Evolutionary conservation across 37 sponge, comb jelly and placozoan species (phyloP).

Genomic region (Beroe forskalii): DNA sequence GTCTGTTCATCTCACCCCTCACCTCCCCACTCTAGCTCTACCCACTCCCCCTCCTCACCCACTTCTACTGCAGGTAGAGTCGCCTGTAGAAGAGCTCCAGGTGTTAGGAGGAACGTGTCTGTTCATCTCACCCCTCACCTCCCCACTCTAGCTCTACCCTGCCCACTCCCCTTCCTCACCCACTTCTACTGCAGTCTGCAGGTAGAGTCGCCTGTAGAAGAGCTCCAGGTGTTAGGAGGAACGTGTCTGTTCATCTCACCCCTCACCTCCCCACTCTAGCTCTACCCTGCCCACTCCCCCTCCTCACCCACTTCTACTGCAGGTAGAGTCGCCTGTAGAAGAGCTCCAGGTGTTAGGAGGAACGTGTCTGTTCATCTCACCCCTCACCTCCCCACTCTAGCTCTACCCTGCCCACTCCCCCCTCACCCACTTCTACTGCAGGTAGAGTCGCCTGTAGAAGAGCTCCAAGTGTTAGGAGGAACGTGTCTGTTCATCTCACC

Average conservation of each 20-base stretch:
- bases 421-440: neutral
- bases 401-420: too few species aligned
- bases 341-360: constrained; percentile 43
- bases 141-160: too few species aligned
- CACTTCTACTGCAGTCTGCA: too few species aligned
- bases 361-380: constrained; percentile 37
- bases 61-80: neutral
- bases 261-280: too few species aligned
- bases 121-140: too few species aligned
- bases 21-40: too few species aligned
- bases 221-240: constrained; percentile 34
- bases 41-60: too few species aligned
- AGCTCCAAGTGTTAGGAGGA: constrained; percentile 36
- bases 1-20: constrained; percentile 39
- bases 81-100: constrained; percentile 18
- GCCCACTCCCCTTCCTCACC: too few species aligned
- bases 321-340: constrained; percentile 21
- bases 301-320: neutral
- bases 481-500: constrained; percentile 44
- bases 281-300: too few species aligned
- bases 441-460: constrained; percentile 21
- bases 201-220: constrained; percentile 21
- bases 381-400: too few species aligned
- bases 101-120: constrained; percentile 33
- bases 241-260: constrained; percentile 44